Evolutionary conservation across 2,113 vertebrate species (phyloP).

Genomic region (Morphnarchus princeps): DNA sequence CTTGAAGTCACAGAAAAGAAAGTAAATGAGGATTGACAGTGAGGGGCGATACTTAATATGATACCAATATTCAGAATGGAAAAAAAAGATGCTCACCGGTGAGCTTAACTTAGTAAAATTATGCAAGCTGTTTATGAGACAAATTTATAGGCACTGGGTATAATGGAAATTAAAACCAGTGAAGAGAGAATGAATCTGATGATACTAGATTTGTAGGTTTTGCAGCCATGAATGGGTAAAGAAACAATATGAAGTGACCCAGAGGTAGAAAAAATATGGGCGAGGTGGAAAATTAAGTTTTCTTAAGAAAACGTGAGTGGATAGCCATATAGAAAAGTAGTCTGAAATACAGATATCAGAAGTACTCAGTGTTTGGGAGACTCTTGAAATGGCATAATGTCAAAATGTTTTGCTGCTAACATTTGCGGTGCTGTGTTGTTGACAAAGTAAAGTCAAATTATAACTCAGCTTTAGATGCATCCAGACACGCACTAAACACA

Average conservation of each 20-base stretch:
- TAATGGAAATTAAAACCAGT: not conserved
- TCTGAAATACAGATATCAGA: not conserved
- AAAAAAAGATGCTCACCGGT: not conserved
- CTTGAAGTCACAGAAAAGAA: not conserved
- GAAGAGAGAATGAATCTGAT: not conserved
- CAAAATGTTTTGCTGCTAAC: not conserved
- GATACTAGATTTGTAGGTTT: not conserved
- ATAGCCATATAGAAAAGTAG: not conserved
- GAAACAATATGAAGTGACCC: not conserved
- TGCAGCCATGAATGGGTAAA: not conserved
- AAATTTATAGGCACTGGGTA: not conserved
- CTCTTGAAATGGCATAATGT: not conserved
- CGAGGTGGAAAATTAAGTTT: not conserved
- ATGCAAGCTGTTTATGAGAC: not conserved
- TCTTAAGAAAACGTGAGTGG: not conserved
- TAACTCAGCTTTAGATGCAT: not conserved
- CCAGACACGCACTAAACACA: not conserved
- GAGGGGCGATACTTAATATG: not conserved
- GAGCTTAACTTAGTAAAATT: slow-evolving; percentile 13
- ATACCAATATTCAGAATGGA: not conserved
- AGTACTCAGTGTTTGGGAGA: not conserved
- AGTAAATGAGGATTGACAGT: not conserved
- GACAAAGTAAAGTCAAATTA: not conserved
- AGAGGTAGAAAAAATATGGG: not conserved
- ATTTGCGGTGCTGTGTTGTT: not conserved